Evolutionary conservation across 1,140 invertebrate species (phyloP).

Genomic region (Drosophila nannoptera): DNA sequence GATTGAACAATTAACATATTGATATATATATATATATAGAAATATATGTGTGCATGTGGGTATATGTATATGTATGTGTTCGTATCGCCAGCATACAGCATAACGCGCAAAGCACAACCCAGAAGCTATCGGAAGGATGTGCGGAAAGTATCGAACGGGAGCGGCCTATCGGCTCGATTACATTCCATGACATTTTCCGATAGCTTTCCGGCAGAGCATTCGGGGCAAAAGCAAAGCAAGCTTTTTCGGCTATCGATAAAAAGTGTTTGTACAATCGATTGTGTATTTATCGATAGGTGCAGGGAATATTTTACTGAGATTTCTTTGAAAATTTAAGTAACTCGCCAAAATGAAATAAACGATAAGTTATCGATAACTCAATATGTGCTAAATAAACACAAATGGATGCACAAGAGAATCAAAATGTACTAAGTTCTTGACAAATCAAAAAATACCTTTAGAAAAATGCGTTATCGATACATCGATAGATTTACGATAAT

Average conservation of each 20-base stretch:
- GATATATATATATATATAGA: constrained; percentile 5
- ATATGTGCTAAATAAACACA: too few species aligned
- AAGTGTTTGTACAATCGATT: constrained; percentile 8
- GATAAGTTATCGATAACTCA: not conserved
- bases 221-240: constrained; percentile 12
- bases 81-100: not conserved
- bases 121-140: not conserved
- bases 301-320: too few species aligned
- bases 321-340: not conserved
- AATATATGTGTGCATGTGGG: not conserved
- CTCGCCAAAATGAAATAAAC: not conserved
- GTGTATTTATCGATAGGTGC: not conserved
- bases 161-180: not conserved
- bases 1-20: constrained; percentile 70
- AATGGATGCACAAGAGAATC: too few species aligned
- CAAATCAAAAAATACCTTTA: too few species aligned
- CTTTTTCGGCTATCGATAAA: constrained; percentile 10
- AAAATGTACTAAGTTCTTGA: too few species aligned
- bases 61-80: not conserved
- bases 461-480: too few species aligned
- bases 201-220: not conserved
- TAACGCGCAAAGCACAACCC: too few species aligned
- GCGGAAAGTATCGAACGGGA: not conserved
- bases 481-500: too few species aligned
- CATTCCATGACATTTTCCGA: constrained; percentile 16